Evolutionary conservation across 2,888 invertebrate species (phyloP).

Genomic region (Diloba caeruleocephala): DNA sequence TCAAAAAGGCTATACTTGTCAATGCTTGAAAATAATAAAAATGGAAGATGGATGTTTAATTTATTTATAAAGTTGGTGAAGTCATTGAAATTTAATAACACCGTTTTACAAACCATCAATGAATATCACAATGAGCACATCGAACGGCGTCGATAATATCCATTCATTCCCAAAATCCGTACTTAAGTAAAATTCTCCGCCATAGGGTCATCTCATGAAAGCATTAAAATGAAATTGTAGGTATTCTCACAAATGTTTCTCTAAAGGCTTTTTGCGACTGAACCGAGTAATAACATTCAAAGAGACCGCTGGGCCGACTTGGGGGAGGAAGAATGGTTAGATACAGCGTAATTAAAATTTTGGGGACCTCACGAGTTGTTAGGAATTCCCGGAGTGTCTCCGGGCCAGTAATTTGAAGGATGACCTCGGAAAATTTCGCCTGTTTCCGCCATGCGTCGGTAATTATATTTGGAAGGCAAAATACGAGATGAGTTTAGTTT

Average conservation of each 20-base stretch:
- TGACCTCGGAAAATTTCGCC: conserved; percentile 55
- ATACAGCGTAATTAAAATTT: conserved; percentile 73
- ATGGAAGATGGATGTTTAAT: too few species aligned
- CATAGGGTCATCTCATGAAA: conserved; percentile 44
- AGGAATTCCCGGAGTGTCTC: conserved; percentile 58
- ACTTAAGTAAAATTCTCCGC: conserved; percentile 33
- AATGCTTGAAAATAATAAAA: too few species aligned
- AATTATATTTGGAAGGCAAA: conserved; percentile 53
- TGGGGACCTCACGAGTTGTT: conserved; percentile 62
- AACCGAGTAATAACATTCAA: conserved; percentile 59
- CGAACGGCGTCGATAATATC: conserved; percentile 16
- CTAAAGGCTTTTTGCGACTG: conserved; percentile 52
- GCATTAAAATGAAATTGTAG: conserved; percentile 58
- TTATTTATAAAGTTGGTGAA: too few species aligned
- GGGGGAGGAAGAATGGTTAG: conserved; percentile 57
- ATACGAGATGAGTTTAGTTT: too few species aligned
- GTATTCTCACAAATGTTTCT: conserved; percentile 47
- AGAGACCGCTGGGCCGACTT: conserved; percentile 55
- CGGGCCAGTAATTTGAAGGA: conserved; percentile 51
- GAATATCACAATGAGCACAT: not conserved
- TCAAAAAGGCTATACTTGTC: too few species aligned
- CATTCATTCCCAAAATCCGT: conserved; percentile 18
- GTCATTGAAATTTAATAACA: too few species aligned
- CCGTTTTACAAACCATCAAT: not conserved
- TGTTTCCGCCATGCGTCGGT: conserved; percentile 44